Evolutionary conservation across 2,888 invertebrate species (phyloP), one percentile per base, ranked within the genome.

Genomic region (Anorthoa munda): DNA sequence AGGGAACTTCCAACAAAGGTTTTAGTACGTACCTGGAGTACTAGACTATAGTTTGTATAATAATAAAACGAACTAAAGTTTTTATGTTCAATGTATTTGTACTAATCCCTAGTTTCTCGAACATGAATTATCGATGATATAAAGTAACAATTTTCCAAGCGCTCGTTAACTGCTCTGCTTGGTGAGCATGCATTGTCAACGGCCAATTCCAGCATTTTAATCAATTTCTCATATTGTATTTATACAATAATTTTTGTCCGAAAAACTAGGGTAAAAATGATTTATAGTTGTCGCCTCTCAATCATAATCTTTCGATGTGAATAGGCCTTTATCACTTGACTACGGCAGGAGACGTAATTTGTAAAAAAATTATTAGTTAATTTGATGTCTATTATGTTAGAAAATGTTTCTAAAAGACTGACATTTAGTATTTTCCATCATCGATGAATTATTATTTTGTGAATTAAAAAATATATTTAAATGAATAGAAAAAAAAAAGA

Each of bases 1-100:
- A 87, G 97, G 97, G 78, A 97, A 97, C 90, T 98, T 98, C 87
- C 97, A 97, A 88, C 98, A 98, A 89, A 94, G 98, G 83, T 98
- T 97, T 93, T 97, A 89, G 39, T 39, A 87, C 60, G 31, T 61
- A 59, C 21, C 21, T 26, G 45, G 86, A 58, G 31, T 61, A 59
- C 21, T 21, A 21, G 45, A 48, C 39, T 31, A 13, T 46, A 63
- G 63, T 64, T 58, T 17, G 23, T 55, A 9, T 39, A 39, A 39
- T 39, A 7, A 39, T 39, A 39, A 9, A 39, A 39, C 7, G 7
- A 39, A 4, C 39, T 39, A 39, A 39, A 39, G 39, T 39, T 39
- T 50, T 50, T 48, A 60, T 46, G 13, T 72, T 46, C 26, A 55
- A 53, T 80, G 21, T 31, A 55, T 21, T 39, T 56, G 23, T 58